phyloP scores from a whole-genome alignment of 2,888 invertebrate species.

The Orthosia incerta region DNA sequence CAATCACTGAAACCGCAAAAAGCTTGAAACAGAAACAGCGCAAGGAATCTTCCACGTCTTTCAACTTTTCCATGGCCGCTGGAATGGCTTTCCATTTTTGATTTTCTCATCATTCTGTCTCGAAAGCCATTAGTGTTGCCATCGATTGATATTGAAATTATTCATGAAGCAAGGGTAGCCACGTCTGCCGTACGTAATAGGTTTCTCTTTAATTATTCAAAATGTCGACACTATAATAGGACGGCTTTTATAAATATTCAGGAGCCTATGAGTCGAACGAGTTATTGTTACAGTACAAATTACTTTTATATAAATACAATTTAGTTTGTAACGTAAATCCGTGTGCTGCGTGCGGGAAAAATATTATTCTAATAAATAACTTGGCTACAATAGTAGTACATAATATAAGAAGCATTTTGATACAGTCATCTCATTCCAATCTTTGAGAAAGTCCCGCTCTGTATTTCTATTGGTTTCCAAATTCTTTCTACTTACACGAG shows the following conservation, averaged over 20 bases:
- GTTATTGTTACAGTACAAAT: conserved; percentile 65
- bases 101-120: conserved; percentile 66
- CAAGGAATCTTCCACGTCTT: conserved; percentile 3
- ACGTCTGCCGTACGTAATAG: conserved; percentile 77
- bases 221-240: conserved; percentile 87
- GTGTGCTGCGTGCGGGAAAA: conserved; percentile 18
- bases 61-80: conserved; percentile 18
- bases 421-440: conserved; percentile 13
- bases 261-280: conserved; percentile 72
- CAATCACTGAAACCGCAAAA: conserved; percentile 34
- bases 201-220: conserved; percentile 87
- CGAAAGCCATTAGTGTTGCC: conserved; percentile 65
- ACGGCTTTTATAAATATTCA: conserved; percentile 87
- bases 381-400: conserved; percentile 20
- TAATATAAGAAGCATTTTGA: not conserved
- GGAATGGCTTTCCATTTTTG: conserved; percentile 50
- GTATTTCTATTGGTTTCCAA: not conserved
- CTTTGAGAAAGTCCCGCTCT: not conserved
- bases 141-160: conserved; percentile 74
- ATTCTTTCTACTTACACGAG: not conserved
- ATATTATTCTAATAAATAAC: conserved; percentile 26
- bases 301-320: conserved; percentile 59
- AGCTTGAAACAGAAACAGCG: conserved; percentile 2
- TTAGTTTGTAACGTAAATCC: conserved; percentile 50
- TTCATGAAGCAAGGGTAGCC: conserved; percentile 69